A percentile compares a stretch with the other conserved stretches of the same genome.
phyloP scores from a whole-genome alignment of 2,113 vertebrate species.

The Dolichotis patagonum region DNA sequence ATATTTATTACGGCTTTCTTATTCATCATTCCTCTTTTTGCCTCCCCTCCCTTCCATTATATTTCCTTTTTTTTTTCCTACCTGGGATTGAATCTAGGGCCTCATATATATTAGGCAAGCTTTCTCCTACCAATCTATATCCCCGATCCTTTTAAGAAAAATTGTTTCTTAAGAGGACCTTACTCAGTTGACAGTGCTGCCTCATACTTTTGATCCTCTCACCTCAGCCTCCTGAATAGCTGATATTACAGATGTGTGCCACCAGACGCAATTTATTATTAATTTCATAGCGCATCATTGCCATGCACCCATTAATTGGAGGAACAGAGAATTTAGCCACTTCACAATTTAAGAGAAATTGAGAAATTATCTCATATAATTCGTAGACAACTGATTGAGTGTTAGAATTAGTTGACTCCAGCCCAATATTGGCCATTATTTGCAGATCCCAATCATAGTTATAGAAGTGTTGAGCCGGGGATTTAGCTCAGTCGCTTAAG shows the following conservation, averaged over 20 bases:
- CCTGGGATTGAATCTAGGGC: neutral
- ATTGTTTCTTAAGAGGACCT: neutral
- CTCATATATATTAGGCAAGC: neutral
- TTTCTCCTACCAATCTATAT: neutral
- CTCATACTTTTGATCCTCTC: neutral
- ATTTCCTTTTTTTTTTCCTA: neutral
- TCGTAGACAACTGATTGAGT: neutral
- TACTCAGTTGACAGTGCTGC: neutral
- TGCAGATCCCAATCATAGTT: neutral
- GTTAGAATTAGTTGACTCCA: neutral
- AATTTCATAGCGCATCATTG: neutral
- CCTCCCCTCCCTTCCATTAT: no score
- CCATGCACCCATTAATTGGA: neutral
- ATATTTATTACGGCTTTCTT: no score
- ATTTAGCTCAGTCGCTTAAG: no score
- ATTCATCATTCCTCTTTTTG: no score
- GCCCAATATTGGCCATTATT: neutral
- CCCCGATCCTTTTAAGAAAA: neutral
- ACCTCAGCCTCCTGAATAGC: neutral
- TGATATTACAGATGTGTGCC: neutral
- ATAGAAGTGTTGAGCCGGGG: no score
- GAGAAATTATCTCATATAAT: neutral
- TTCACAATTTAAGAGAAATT: constrained; percentile 10
- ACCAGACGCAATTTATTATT: constrained; percentile 6
- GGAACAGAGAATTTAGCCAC: neutral